Conservation (phyloP, 2,888 invertebrate species). For the Petrolisthes manimaculis region DNA sequence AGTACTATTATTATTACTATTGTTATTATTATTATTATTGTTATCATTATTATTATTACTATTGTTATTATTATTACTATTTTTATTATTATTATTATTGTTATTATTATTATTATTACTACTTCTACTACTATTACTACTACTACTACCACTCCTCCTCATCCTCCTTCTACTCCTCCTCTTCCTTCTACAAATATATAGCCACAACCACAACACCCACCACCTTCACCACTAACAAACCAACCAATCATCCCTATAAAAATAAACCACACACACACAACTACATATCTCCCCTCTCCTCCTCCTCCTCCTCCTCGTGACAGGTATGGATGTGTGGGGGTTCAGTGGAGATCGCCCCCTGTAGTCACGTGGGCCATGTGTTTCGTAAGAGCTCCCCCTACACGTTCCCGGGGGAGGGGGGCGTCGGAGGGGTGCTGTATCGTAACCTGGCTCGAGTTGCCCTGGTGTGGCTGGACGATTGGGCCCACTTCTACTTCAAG, state of each 20-base stretch:
- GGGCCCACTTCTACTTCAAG: conserved; percentile 91
- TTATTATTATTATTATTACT: no score
- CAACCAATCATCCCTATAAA: not conserved
- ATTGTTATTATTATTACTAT: not conserved
- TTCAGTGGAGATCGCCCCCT: conserved; percentile 88
- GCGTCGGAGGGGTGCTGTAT: conserved; percentile 87
- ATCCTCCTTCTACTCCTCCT: not conserved
- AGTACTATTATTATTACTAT: conserved; percentile 33
- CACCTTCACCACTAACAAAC: not conserved
- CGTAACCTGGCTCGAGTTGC: conserved; percentile 93
- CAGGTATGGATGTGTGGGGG: conserved; percentile 94
- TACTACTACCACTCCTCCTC: not conserved
- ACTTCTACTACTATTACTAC: no score
- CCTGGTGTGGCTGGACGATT: conserved; percentile 98
- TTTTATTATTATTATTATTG: no score
- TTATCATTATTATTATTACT: not conserved
- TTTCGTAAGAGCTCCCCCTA: conserved; percentile 95
- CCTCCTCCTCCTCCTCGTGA: conserved; percentile 30
- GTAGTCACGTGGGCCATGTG: conserved; percentile 93
- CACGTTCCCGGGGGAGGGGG: conserved; percentile 86
- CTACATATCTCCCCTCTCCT: not conserved
- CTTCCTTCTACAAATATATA: not conserved
- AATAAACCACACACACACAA: not conserved
- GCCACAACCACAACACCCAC: not conserved
- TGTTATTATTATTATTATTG: not conserved